These are phyloP conservation scores for Vanessa tameamea DNA, from an alignment of 1,140 invertebrate species.

Conservation along the genomic window DNA sequence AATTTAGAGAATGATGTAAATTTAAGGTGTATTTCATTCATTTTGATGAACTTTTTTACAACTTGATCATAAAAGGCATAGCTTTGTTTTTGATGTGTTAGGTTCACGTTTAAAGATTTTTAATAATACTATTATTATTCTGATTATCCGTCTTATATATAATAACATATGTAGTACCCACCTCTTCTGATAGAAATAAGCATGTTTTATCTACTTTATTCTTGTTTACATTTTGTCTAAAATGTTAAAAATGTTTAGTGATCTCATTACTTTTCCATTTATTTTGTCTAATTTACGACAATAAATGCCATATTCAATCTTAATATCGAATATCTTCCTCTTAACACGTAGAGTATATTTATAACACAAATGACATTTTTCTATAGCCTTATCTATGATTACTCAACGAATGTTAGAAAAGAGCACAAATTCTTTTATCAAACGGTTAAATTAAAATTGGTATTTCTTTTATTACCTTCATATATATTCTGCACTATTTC, in stretches of 20 bases:
- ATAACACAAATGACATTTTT: constrained; percentile 3
- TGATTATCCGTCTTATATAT: constrained; percentile 3
- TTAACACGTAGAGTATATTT: neutral
- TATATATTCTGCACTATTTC: constrained; percentile 6
- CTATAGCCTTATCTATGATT: neutral
- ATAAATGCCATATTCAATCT: constrained; percentile 35
- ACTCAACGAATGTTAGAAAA: neutral
- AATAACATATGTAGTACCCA: neutral
- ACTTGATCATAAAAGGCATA: neutral
- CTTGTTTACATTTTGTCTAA: constrained; percentile 73
- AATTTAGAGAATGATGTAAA: neutral
- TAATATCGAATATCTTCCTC: constrained; percentile 8
- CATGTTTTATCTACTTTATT: constrained; percentile 20
- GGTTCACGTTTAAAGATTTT: constrained; percentile 8
- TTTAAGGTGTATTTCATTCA: neutral
- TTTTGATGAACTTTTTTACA: neutral
- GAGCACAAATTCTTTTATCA: constrained; percentile 25
- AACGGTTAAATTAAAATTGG: neutral
- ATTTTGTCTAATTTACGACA: constrained; percentile 54
- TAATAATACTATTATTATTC: neutral
- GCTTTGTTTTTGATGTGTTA: neutral
- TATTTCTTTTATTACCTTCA: neutral
- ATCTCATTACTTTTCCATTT: constrained; percentile 67
- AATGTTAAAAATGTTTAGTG: constrained; percentile 57
- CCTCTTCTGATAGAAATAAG: constrained; percentile 3